Base-by-base conservation (phyloP, 30 jellyfish, hydroid and myxozoan genomes). In the Clytia hemisphaerica region DNA sequence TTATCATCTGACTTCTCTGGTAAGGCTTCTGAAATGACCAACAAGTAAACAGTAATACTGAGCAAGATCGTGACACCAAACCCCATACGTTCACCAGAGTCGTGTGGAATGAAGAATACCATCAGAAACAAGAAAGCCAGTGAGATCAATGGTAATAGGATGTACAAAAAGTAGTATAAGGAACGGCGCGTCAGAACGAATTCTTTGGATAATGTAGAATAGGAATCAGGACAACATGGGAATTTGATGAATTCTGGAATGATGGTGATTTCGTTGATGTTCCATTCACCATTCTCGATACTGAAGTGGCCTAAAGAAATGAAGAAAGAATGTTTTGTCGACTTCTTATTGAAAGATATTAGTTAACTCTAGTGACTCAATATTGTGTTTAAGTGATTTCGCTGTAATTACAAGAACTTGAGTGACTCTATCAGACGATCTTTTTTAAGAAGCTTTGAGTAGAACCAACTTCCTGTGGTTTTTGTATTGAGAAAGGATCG, bases 31-130 rank as follows among this genome's bases (percentile, higher is more conserved):
- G 90, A 49, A 2, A 77, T 77, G 0, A 77, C 90, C 51, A 77
- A 45, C 2, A 77, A 65, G 45, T 77, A 77, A 12, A 77, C 90
- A 1, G 81, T 81, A 80, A 77, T 77, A 4, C 81, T 77, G 4
- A 77, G 74, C 4, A 77, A 61, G 16, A 61, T 46, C 24, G 90
- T 77, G 21, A 77, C 81, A 3, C 81, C 68, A 40, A 50, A 77
- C 14, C 90, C 90, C n/a, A 77, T 68, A n/a, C 90, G 73, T 64
- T 77, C 90, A 18, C 90, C 90, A 2, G 81, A 30, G 31, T 77
- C 75, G 7, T 80, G 61, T 3, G 90, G 90, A 58, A 77, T 77
- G 37, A 64, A 64, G 90, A 77, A 77, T 0, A 77, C 68, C 76
- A 77, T 58, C 40, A 65, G 18, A 14, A 81, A 77, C 19, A 77